Evolutionary conservation across 2,113 vertebrate genomes (phyloP), one percentile per base, ranked within the genome.

Genomic region (Globicephala melas): DNA sequence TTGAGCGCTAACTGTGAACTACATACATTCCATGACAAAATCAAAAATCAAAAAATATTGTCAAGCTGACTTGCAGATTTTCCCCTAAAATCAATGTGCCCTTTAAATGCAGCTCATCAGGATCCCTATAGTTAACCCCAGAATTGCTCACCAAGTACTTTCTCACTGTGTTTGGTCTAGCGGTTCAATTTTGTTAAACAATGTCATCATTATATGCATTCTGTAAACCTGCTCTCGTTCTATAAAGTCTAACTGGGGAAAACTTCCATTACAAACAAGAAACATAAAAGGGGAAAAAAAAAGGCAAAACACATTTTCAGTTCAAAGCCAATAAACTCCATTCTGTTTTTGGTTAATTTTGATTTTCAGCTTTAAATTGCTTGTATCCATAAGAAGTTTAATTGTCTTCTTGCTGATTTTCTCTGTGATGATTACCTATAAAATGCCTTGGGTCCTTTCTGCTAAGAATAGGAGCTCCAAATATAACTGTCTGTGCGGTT

Each of bases 331-430:
- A 88, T 89, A 58, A 91, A 63, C 15, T 77, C 89, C 13, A 67
- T 89, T 82, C 67, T 82, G 62, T 2, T 80, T 83, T 84, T 68
- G 55, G 79, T 89, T 97, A 33, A 94, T 95, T 97, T 95, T 95
- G 21, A 94, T 91, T 88, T 88, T 89, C 88, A 88, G 73, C 68
- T 97, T 96, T 95, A 94, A 90, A 88, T 90, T 80, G 77, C 70
- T 89, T 3, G 6, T 91, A 91, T 91, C 81, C 36, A 25, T 97
- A 90, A 89, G 89, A 77, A 89, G 50, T 36, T 96, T 80, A 96
- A 89, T 95, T 80, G 53, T 83, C 95, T 91, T 86, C 77, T 95
- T 93, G 88, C 50, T 93, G 60, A 96, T 96, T 95, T 97, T 94
- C 70, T 95, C 65, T 89, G 60, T 63, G 41, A 76, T 95, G 20